phyloP scores from a whole-genome alignment of 2,797 vertebrate species.

The Melanotaenia pygmaea region DNA sequence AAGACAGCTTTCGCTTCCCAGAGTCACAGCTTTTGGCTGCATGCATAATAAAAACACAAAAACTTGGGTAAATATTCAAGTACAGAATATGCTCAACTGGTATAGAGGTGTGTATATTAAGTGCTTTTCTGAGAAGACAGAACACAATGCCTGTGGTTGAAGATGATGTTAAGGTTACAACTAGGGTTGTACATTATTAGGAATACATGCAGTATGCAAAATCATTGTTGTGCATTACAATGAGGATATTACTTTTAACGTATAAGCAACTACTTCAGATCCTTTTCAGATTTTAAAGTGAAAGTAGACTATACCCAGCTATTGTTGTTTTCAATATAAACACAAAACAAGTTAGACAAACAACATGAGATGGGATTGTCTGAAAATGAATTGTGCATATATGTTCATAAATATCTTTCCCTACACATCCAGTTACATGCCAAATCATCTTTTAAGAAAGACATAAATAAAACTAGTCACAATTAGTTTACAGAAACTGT shows the following conservation, averaged over 20 bases:
- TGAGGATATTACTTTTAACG: no score
- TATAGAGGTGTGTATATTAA: conserved; percentile 11
- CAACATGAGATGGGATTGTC: no score
- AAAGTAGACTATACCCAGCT: neutral
- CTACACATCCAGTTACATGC: no score
- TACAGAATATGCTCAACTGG: conserved; percentile 10
- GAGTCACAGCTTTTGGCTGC: conserved; percentile 35
- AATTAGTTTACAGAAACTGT: no score
- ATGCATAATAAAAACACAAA: conserved; percentile 20
- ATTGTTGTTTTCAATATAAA: neutral
- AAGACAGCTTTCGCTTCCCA: conserved; percentile 46
- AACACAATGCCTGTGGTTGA: neutral
- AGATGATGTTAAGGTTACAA: neutral
- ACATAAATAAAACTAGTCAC: no score
- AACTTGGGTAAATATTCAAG: conserved; percentile 31
- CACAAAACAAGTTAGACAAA: neutral
- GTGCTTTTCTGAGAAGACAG: neutral
- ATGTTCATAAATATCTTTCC: no score
- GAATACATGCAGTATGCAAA: neutral
- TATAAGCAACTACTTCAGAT: neutral
- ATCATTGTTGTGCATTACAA: no score
- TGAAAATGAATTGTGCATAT: no score
- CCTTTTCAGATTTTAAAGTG: neutral
- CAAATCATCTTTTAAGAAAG: no score
- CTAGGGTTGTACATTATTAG: neutral